Base-by-base conservation (phyloP, 1,140 invertebrate species). In the Monochamus saltuarius region DNA sequence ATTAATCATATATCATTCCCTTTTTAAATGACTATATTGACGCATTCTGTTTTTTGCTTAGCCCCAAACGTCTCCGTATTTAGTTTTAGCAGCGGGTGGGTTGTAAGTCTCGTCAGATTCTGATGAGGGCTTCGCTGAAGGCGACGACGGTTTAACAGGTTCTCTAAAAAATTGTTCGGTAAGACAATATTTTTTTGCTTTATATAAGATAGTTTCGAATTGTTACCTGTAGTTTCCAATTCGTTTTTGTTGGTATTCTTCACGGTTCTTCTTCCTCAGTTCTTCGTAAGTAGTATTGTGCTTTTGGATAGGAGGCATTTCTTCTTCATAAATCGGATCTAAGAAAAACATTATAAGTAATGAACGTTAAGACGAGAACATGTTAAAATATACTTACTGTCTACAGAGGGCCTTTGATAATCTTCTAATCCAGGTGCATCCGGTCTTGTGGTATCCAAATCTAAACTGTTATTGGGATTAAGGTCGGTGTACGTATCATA, bases 201-300 rank as follows among this genome's bases (percentile, higher is more conserved):
- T 4, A 1, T 39, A 4, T 29, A n/a, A 13, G 4, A 13, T 9
- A 7, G 11, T 14, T 34, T n/a, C 7, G 9, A 11, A 52, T 16
- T 50, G 19, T 62, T 67, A 70, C 65, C 61, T 75, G 47, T 72
- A 74, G 49, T 19, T 59, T 13, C 53, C 56, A 14, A 57, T 53
- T 7, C 74, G 58, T 57, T 74, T 76, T 56, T 78, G 79, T 35
- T 79, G 69, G 70, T 80, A 84, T 36, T 85, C 82, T 36, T 84
- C 82, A 4, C 85, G 73, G 73, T 86, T 85, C 66, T 77, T 78
- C 34, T 74, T 78, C 45, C 84, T 76, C 17, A 86, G 68, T 58
- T 86, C 83, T 53, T 86, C 84, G 67, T 87, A 85, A 43, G 79
- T 78, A 29, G 78, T 79, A 1, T 76, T 68, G 52, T 74, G 55